A percentile compares a stretch with the other conserved stretches of the same genome.
These are phyloP conservation scores for Heliconius himera DNA, from an alignment of 1,140 invertebrate species.

Conservation along the genomic window DNA sequence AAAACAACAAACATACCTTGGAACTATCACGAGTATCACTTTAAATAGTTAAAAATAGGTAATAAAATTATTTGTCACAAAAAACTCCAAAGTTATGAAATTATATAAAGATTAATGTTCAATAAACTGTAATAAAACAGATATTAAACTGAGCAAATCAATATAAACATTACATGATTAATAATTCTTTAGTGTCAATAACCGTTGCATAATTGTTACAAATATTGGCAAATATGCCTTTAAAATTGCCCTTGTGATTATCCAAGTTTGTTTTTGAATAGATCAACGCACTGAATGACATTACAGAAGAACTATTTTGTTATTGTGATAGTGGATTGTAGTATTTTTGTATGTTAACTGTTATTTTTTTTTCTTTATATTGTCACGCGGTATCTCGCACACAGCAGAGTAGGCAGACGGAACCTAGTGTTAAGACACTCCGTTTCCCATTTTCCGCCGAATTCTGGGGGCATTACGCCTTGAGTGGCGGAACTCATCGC, in stretches of 20 bases:
- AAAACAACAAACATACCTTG: background rate
- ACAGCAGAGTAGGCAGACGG: too few species aligned
- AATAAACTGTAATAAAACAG: background rate
- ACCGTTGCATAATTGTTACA: conserved; percentile 28
- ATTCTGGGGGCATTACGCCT: too few species aligned
- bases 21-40: background rate
- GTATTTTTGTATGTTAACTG: background rate
- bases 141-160: background rate
- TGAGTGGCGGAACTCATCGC: too few species aligned
- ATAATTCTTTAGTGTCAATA: conserved; percentile 13
- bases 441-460: too few species aligned
- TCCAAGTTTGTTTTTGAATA: conserved; percentile 16
- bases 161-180: background rate
- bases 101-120: background rate
- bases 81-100: background rate
- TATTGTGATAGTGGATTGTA: background rate
- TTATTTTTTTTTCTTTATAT: background rate
- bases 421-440: too few species aligned
- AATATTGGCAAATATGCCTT: conserved; percentile 15
- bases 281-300: conserved; percentile 39
- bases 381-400: too few species aligned
- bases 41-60: background rate
- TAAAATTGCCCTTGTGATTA: conserved; percentile 30
- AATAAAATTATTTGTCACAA: background rate
- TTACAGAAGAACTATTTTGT: conserved; percentile 21